Conservation (phyloP, 2,113 vertebrate species). For the Polypterus senegalus region DNA sequence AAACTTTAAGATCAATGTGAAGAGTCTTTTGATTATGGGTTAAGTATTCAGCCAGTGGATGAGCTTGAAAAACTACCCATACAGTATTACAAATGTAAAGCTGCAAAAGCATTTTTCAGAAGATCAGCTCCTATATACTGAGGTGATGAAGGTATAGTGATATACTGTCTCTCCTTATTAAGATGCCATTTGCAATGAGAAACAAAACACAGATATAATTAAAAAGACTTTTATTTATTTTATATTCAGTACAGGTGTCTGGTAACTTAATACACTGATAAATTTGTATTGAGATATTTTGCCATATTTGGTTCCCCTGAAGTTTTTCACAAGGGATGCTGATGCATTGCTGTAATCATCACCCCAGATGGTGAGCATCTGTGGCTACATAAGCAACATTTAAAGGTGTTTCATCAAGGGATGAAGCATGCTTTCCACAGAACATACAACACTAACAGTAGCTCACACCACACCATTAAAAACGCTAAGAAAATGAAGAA, state of each 20-base stretch:
- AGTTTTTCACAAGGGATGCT: slow-evolving; percentile 50
- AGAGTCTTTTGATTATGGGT: too few relatives aligned
- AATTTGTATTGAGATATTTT: slow-evolving; percentile 56
- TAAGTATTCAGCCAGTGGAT: too few relatives aligned
- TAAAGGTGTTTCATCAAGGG: slow-evolving; percentile 54
- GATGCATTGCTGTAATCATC: slow-evolving; percentile 44
- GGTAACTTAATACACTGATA: slow-evolving; percentile 55
- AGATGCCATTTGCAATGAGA: slow-evolving; percentile 9
- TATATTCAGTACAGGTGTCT: slow-evolving; percentile 57
- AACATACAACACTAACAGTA: slow-evolving; percentile 63
- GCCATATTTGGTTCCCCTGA: slow-evolving; percentile 51
- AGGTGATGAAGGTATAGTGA: too few relatives aligned
- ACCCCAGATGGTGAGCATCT: slow-evolving; percentile 22
- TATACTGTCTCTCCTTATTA: too few relatives aligned
- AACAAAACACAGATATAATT: slow-evolving; percentile 38
- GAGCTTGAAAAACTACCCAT: too few relatives aligned
- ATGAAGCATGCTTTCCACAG: slow-evolving; percentile 68
- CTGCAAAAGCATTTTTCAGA: too few relatives aligned
- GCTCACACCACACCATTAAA: slow-evolving; percentile 54
- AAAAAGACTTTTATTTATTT: slow-evolving; percentile 67
- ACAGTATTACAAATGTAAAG: too few relatives aligned
- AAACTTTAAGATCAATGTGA: too few relatives aligned
- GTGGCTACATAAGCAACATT: slow-evolving; percentile 53
- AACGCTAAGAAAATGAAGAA: slow-evolving; percentile 42
- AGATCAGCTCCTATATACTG: too few relatives aligned